Conservation (phyloP, 2,888 invertebrate species). For the Caenorhabditis parvicauda region DNA sequence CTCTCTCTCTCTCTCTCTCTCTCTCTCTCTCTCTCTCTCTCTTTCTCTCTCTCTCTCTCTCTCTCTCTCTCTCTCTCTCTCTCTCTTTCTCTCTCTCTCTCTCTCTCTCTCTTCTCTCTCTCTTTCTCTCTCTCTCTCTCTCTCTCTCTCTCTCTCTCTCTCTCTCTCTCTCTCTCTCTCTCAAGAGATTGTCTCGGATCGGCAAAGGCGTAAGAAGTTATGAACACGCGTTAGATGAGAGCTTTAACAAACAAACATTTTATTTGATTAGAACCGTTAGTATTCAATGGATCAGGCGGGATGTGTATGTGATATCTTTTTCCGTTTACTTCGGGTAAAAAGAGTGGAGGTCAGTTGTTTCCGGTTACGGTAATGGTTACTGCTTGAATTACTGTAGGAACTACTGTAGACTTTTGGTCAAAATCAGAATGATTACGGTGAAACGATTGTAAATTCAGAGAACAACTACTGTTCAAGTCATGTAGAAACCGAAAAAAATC, state of each 20-base stretch:
- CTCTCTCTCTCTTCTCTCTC: no score
- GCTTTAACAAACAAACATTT: no score
- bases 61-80: not conserved
- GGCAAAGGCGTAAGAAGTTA: not conserved
- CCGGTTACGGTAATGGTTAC: no score
- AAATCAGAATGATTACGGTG: not conserved
- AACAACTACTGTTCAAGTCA: no score
- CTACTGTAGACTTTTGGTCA: not conserved
- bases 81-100: no score
- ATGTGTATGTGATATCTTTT: no score
- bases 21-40: conserved; percentile 4
- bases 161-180: not conserved
- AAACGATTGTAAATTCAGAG: no score
- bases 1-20: conserved; percentile 5
- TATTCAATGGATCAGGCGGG: no score
- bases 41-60: not conserved
- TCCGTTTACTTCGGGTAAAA: no score
- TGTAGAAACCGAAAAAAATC: not conserved
- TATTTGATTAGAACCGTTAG: no score
- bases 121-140: conserved; percentile 1
- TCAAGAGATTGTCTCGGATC: not conserved
- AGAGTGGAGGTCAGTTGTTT: no score
- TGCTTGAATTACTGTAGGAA: not conserved
- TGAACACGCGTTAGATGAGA: no score
- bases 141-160: conserved; percentile 1